Conservation (phyloP, 2,888 invertebrate species). For the Hyposoter dolosus region DNA sequence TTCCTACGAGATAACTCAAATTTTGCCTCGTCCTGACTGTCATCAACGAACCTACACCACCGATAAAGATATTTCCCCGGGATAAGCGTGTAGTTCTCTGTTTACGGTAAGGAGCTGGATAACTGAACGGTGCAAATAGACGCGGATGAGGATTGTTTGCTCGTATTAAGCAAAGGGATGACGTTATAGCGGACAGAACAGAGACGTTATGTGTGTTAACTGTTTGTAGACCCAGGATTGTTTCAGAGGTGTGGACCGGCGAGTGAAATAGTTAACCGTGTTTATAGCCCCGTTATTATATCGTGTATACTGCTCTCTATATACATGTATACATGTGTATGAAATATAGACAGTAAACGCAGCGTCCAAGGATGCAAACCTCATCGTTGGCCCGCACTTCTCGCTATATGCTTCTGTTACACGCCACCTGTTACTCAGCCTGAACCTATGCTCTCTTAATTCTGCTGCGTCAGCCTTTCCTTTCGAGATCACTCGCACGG, state of each 20-base stretch:
- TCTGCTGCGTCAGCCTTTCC: slow-evolving; percentile 68
- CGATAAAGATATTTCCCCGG: slow-evolving; percentile 79
- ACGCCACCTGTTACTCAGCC: slow-evolving; percentile 78
- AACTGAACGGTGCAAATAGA: slow-evolving; percentile 12
- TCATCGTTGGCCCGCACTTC: background rate
- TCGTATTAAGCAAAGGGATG: slow-evolving; percentile 72
- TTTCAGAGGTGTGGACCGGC: slow-evolving; percentile 66
- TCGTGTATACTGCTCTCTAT: slow-evolving; percentile 16
- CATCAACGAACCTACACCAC: slow-evolving; percentile 68
- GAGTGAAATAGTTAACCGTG: slow-evolving; percentile 63
- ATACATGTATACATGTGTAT: background rate
- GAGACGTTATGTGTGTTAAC: slow-evolving; percentile 69
- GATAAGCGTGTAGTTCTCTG: slow-evolving; percentile 73
- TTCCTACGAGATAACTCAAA: slow-evolving; percentile 72
- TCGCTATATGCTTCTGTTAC: slow-evolving; percentile 28
- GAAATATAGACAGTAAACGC: slow-evolving; percentile 11
- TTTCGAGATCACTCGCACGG: slow-evolving; percentile 46
- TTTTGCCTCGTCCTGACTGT: slow-evolving; percentile 48
- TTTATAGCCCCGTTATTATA: slow-evolving; percentile 51
- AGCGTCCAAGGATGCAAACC: slow-evolving; percentile 31
- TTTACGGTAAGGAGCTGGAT: slow-evolving; percentile 22
- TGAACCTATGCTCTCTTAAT: slow-evolving; percentile 66
- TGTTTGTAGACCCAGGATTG: slow-evolving; percentile 73
- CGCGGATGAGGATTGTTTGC: slow-evolving; percentile 72
- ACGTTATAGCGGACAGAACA: slow-evolving; percentile 18